Evolutionary conservation across 2,888 invertebrate genomes (phyloP), one percentile per base, ranked within the genome.

Genomic region (Hipparchia semele): DNA sequence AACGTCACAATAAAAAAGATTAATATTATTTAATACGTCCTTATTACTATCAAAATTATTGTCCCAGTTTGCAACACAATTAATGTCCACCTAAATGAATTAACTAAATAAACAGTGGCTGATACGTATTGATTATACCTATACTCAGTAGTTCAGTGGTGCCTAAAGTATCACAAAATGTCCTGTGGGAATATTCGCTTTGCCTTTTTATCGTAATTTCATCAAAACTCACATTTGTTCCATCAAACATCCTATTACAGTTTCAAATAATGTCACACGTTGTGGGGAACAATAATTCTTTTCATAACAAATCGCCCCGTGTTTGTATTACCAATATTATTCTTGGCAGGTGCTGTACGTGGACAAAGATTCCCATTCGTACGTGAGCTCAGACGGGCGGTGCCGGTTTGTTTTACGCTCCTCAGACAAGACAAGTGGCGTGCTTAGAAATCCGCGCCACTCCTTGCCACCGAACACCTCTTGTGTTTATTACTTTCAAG

Each of bases 401-500:
- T 97, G 97, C 86, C 96, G 97, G 83, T 97, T 97, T 89, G 95
- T 96, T 75, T 94, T 97, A 62, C 96, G 96, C 74, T 96, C 96
- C 58, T 96, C 96, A 82, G 96, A 97, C 83, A 95, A 95, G 82
- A 95, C 96, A 59, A 96, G 96, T 77, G 97, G 97, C 5, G 94
- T 96, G 67, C 87, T 97, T 69, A 95, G 96, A 83, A 97, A 96
- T 86, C 97, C 97, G 2, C 92, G 96, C 67, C 97, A 97, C 87
- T 96, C 97, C 1, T 90, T 97, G 72, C 97, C 97, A 0, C 96
- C 97, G 2, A 97, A 97, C 88, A 97, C 97, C 0, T 97, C 97
- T 6, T 97, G 97, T 86, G 96, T 96, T 75, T 97, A 97, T 87
- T 96, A 96, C 84, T 97, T 97, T 84, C 95, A 95, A 87, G 95